Conservation (phyloP, 2,113 vertebrate species). For the Oplegnathus fasciatus region DNA sequence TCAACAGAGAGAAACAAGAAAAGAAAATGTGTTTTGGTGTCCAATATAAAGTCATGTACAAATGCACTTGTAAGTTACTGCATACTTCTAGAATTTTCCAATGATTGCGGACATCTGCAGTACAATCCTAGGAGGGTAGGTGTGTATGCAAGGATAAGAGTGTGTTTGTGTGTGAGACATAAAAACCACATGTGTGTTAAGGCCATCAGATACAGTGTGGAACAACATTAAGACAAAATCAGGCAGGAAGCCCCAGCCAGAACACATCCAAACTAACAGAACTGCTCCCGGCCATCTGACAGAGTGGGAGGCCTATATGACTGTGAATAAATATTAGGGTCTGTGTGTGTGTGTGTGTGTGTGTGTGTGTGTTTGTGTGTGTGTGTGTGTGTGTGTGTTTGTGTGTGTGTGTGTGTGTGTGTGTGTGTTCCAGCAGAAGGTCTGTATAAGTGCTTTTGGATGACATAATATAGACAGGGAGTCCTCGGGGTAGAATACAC, state of each 20-base stretch:
- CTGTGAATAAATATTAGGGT: conserved; percentile 61
- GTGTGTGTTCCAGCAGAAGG: conserved; percentile 56
- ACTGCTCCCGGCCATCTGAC: conserved; percentile 63
- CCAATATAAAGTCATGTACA: not conserved
- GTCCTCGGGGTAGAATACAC: conserved; percentile 72
- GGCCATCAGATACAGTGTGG: conserved; percentile 55
- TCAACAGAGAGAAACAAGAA: not conserved
- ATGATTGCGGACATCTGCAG: conserved; percentile 36
- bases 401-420: conserved; percentile 16
- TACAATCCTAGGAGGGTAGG: conserved; percentile 22
- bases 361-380: conserved; percentile 32
- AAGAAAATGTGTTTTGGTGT: not conserved
- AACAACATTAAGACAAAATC: conserved; percentile 66
- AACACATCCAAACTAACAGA: conserved; percentile 61
- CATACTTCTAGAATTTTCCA: conserved; percentile 5
- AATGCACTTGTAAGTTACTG: conserved; percentile 2
- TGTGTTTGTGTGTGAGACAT: conserved; percentile 41
- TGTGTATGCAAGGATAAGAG: conserved; percentile 31
- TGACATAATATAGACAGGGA: conserved; percentile 78
- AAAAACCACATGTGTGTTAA: conserved; percentile 58
- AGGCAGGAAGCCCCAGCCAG: conserved; percentile 50
- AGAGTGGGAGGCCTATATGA: conserved; percentile 58
- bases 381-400: conserved; percentile 30
- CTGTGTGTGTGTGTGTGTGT: conserved; percentile 28
- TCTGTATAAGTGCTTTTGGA: conserved; percentile 74